Percentiles rank a stretch among this genome's conserved stretches.
Conservation (phyloP, 2,888 invertebrate species). For the Nomada ferruginata region DNA sequence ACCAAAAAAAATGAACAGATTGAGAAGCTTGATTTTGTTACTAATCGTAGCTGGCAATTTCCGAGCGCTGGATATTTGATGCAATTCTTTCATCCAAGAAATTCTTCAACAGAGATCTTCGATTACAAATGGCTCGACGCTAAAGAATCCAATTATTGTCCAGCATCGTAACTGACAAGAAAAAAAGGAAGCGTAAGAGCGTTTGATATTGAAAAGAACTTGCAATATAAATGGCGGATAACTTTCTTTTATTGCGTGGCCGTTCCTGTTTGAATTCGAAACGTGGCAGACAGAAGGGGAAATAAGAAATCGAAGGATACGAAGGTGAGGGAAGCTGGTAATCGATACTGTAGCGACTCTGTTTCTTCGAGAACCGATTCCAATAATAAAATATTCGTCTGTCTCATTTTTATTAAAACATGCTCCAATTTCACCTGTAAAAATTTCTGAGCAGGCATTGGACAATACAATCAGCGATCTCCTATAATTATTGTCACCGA, state of each 20-base stretch:
- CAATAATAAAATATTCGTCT: slow-evolving; percentile 24
- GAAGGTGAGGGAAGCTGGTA: not conserved
- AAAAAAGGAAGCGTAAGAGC: not conserved
- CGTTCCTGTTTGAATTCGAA: not conserved
- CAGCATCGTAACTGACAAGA: not conserved
- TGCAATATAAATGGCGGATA: slow-evolving; percentile 4
- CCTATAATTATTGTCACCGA: not conserved
- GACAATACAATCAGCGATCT: too few relatives aligned
- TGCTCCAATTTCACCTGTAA: not conserved
- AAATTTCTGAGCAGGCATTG: too few relatives aligned
- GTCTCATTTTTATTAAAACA: slow-evolving; percentile 4
- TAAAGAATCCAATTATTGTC: slow-evolving; percentile 13
- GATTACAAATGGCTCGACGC: not conserved
- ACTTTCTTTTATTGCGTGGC: slow-evolving; percentile 23
- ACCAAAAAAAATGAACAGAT: not conserved
- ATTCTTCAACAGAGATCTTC: not conserved
- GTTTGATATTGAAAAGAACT: not conserved
- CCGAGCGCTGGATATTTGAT: too few relatives aligned
- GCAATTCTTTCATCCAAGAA: not conserved
- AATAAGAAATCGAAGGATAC: not conserved
- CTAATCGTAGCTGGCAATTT: not conserved
- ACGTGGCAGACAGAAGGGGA: not conserved
- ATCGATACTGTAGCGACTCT: slow-evolving; percentile 12
- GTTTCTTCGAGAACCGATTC: slow-evolving; percentile 25
- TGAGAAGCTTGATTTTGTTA: not conserved